phyloP scores from a whole-genome alignment of 2,797 vertebrate species.

The Oceanodroma leucorhoa region DNA sequence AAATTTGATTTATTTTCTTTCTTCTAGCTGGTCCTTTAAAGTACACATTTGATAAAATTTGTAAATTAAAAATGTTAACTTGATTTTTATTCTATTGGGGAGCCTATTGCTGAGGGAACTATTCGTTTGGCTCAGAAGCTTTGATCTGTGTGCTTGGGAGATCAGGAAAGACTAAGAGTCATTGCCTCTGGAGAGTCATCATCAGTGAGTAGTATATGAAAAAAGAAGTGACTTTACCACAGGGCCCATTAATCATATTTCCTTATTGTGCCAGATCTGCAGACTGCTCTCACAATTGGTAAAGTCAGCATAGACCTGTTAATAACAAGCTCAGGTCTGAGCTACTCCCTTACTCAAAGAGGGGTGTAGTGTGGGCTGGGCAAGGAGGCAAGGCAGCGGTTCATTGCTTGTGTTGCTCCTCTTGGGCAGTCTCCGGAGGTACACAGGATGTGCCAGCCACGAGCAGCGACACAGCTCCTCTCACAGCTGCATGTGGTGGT shows the following conservation, averaged over 20 bases:
- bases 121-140: neutral
- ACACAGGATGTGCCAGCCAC: neutral
- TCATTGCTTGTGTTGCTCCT: neutral
- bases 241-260: neutral
- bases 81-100: neutral
- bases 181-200: neutral
- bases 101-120: neutral
- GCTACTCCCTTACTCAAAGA: neutral
- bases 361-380: too few relatives aligned
- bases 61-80: neutral
- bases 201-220: neutral
- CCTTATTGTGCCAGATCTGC: neutral
- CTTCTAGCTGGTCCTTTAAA: neutral
- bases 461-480: neutral
- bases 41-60: neutral
- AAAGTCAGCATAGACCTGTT: neutral
- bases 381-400: neutral
- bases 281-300: neutral
- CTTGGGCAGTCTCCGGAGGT: neutral
- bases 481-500: fast-evolving
- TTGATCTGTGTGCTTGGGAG: neutral
- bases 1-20: neutral
- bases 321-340: neutral
- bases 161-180: neutral
- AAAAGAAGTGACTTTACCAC: neutral